phyloP scores from a whole-genome alignment of 2,113 vertebrate species.

The Cnemophilus loriae region DNA sequence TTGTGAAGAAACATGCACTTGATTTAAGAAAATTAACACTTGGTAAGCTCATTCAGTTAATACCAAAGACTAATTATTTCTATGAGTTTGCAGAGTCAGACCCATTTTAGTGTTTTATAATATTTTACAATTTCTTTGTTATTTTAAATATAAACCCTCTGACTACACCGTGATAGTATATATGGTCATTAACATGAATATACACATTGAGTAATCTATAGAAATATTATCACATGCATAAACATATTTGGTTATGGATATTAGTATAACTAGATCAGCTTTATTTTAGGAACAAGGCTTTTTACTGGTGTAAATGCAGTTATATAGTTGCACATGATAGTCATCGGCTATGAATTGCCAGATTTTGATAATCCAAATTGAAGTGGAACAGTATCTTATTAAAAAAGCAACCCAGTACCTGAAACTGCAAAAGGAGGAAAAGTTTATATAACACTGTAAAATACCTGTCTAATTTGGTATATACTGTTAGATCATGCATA shows the following conservation, averaged over 20 bases:
- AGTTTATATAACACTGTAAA: neutral
- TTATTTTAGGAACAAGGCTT: neutral
- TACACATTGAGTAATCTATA: neutral
- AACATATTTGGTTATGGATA: neutral
- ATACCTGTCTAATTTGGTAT: neutral
- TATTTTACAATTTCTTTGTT: neutral
- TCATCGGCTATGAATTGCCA: neutral
- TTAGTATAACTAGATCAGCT: neutral
- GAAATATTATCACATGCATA: neutral
- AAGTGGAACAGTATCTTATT: neutral
- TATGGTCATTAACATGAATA: neutral
- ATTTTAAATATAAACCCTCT: neutral
- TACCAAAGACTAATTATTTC: neutral
- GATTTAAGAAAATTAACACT: neutral
- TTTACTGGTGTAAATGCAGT: conserved; percentile 1
- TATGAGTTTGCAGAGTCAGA: neutral
- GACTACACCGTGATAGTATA: neutral
- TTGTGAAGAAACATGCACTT: neutral
- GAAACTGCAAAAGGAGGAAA: neutral
- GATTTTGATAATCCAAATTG: conserved; percentile 19
- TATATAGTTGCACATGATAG: neutral
- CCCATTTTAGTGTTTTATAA: neutral
- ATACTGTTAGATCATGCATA: neutral
- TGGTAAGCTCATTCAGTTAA: neutral
- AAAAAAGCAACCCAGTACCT: neutral